Evolutionary conservation across 23 tunicate genomes (phyloP).

Genomic region (Styela clava): DNA sequence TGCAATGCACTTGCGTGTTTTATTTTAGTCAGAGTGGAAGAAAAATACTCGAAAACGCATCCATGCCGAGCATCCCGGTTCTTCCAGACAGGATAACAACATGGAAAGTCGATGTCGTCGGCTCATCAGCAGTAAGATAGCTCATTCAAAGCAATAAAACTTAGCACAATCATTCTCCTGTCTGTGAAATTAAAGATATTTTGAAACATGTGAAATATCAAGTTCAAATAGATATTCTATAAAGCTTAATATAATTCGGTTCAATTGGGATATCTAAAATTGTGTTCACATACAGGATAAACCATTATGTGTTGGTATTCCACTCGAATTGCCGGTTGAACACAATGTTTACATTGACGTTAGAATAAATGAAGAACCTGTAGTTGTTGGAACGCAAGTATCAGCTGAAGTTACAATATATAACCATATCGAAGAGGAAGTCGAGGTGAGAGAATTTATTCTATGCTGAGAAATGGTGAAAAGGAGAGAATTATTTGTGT

Average conservation of each 20-base stretch:
- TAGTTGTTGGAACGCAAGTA: constrained; percentile 46
- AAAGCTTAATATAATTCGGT: neutral
- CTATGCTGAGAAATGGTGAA: neutral
- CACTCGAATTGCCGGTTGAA: constrained; percentile 38
- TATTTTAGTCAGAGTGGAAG: constrained; percentile 25
- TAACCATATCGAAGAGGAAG: constrained; percentile 28
- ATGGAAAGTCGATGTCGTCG: constrained; percentile 44
- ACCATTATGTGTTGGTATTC: constrained; percentile 51
- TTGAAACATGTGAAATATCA: too few species aligned
- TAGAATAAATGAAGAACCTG: constrained; percentile 21
- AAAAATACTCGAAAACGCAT: constrained; percentile 6
- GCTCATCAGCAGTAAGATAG: constrained; percentile 46
- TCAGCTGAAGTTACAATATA: constrained; percentile 48
- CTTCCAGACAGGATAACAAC: constrained; percentile 67
- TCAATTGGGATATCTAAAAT: too few species aligned
- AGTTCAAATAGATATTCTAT: too few species aligned
- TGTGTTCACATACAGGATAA: constrained; percentile 25
- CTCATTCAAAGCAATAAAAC: too few species aligned
- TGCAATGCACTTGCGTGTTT: too few species aligned
- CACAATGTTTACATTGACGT: constrained; percentile 61
- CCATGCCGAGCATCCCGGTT: constrained; percentile 36
- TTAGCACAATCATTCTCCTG: too few species aligned
- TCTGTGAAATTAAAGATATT: too few species aligned
- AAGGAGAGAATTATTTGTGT: too few species aligned
- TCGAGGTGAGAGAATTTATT: constrained; percentile 27